Conservation (phyloP, 2,797 vertebrate genomes). For the Diplodus sargus region DNA sequence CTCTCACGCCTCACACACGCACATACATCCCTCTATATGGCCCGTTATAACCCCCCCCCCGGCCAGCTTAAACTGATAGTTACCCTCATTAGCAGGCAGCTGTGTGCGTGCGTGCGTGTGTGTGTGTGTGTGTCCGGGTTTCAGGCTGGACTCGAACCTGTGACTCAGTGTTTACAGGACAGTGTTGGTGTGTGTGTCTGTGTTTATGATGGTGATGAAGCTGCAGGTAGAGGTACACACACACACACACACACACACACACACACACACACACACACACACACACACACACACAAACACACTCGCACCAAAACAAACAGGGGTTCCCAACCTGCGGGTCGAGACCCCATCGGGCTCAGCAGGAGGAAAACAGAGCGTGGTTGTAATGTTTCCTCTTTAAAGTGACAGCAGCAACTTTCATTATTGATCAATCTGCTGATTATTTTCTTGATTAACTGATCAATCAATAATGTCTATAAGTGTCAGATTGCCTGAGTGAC, state of each 20-base stretch:
- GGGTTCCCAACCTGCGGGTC: not conserved
- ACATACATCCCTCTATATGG: not conserved
- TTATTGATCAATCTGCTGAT: not conserved
- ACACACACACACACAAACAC: not conserved
- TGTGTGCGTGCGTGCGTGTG: slow-evolving; percentile 13
- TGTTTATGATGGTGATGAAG: not conserved
- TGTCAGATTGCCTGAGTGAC: not conserved
- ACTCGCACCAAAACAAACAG: not conserved
- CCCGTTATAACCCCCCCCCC: not conserved
- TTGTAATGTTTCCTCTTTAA: too few relatives aligned
- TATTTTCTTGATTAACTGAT: not conserved
- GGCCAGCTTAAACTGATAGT: not conserved
- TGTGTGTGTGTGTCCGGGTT: not conserved
- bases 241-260: not conserved
- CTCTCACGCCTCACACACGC: not conserved
- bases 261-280: not conserved
- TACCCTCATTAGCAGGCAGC: slow-evolving; percentile 12
- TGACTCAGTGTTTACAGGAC: not conserved
- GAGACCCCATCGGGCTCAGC: not conserved
- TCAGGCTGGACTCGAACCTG: slow-evolving; percentile 1
- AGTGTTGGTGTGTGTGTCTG: slow-evolving; percentile 6
- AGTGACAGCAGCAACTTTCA: not conserved
- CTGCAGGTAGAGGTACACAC: too few relatives aligned
- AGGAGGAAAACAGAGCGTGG: too few relatives aligned
- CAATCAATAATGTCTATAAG: not conserved